Evolutionary conservation across 2,113 vertebrate genomes (phyloP).

Genomic region (Echinops telfairi): DNA sequence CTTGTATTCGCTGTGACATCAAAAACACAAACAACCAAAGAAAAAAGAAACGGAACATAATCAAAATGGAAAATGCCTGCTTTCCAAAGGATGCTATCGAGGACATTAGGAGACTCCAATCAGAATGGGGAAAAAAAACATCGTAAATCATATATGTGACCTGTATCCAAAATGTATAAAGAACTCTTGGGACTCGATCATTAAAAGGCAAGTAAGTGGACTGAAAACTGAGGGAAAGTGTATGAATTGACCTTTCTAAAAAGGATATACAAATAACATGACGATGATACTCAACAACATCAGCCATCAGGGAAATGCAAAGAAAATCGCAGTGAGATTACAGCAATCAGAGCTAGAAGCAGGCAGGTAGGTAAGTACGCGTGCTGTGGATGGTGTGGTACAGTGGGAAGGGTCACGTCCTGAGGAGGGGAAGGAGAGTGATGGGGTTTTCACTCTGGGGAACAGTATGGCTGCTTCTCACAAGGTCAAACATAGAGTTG

Average conservation of each 20-base stretch:
- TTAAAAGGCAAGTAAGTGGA: neutral
- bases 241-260: neutral
- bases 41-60: neutral
- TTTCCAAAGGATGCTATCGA: neutral
- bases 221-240: neutral
- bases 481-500: neutral
- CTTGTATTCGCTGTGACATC: neutral
- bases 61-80: neutral
- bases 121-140: neutral
- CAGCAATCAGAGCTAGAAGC: neutral
- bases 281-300: neutral
- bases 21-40: neutral
- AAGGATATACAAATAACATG: neutral
- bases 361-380: neutral
- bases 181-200: neutral
- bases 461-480: neutral
- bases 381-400: neutral
- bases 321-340: neutral
- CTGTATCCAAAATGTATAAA: neutral
- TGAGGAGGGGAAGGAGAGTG: neutral
- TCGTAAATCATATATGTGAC: neutral
- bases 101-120: neutral
- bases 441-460: neutral
- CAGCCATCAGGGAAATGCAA: slow-evolving; percentile 24
- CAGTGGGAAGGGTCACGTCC: neutral